Conservation (phyloP, 2,888 invertebrate species). For the Agrotis puta region DNA sequence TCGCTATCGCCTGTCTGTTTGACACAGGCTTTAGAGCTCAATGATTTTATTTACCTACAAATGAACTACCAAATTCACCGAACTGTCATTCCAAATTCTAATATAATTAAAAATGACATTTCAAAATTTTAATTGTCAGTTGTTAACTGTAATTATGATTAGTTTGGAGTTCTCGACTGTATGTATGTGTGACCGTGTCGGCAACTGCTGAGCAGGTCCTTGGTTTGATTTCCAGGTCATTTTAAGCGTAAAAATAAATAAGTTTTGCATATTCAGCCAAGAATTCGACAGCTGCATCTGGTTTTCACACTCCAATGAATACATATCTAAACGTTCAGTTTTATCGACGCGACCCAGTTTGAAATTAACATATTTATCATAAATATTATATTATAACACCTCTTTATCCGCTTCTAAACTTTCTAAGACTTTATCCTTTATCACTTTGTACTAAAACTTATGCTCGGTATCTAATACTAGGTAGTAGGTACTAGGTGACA, state of each 20-base stretch:
- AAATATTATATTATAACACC: neutral
- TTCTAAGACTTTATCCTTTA: slow-evolving; percentile 17
- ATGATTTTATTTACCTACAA: neutral
- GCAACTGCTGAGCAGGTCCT: too few relatives aligned
- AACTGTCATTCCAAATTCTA: slow-evolving; percentile 3
- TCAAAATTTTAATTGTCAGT: slow-evolving; percentile 31
- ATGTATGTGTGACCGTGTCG: neutral
- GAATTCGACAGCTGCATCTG: neutral
- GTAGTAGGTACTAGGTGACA: too few relatives aligned
- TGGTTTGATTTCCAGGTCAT: too few relatives aligned
- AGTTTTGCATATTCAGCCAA: neutral
- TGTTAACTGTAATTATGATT: slow-evolving; percentile 26
- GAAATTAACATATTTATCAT: neutral
- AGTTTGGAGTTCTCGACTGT: neutral
- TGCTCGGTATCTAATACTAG: neutral
- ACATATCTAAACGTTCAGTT: neutral
- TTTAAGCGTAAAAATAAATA: too few relatives aligned
- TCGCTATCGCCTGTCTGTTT: too few relatives aligned
- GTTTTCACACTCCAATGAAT: neutral
- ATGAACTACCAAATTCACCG: neutral
- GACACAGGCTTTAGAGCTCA: too few relatives aligned
- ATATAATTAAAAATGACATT: slow-evolving; percentile 50
- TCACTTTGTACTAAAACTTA: slow-evolving; percentile 21
- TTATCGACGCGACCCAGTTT: slow-evolving; percentile 1
- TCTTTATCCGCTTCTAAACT: neutral